Evolutionary conservation across 23 tunicate species (phyloP).

Genomic region (Trididemnum nubilum): DNA sequence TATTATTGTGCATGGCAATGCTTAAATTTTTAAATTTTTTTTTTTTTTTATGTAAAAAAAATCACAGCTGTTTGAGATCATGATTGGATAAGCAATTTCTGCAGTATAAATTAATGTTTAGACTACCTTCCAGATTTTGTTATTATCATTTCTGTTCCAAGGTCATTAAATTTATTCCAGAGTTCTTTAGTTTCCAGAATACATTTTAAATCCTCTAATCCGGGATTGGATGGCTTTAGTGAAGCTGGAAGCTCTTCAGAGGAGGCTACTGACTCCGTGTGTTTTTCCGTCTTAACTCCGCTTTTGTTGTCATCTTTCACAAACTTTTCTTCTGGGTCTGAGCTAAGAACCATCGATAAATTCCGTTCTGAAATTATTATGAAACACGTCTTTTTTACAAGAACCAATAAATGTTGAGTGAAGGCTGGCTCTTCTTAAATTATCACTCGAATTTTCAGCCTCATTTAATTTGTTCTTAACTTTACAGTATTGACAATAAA

Average conservation of each 20-base stretch:
- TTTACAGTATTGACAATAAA: too few relatives aligned
- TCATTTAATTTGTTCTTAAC: too few relatives aligned
- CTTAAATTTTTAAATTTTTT: background rate
- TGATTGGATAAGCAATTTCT: too few relatives aligned
- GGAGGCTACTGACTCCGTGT: slow-evolving; percentile 8
- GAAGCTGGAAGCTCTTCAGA: slow-evolving; percentile 83
- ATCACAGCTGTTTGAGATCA: too few relatives aligned
- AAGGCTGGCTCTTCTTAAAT: too few relatives aligned
- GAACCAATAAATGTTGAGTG: too few relatives aligned
- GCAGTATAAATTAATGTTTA: background rate
- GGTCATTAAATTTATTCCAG: slow-evolving; percentile 87
- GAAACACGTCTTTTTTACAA: too few relatives aligned
- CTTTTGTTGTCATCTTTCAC: background rate
- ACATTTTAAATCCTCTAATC: slow-evolving; percentile 65
- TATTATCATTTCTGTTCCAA: slow-evolving; percentile 97
- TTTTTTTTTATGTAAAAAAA: background rate
- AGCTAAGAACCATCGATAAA: too few relatives aligned
- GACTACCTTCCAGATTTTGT: slow-evolving; percentile 91
- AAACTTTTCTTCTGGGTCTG: background rate
- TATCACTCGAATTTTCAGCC: too few relatives aligned
- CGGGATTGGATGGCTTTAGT: slow-evolving; percentile 47
- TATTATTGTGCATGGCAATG: too few relatives aligned
- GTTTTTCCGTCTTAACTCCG: background rate
- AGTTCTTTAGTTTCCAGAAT: slow-evolving; percentile 82
- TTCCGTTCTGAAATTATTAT: too few relatives aligned